These are phyloP conservation scores for Halcyon malimbica DNA, from an alignment of 2,113 vertebrate genomes.

Conservation along the genomic window DNA sequence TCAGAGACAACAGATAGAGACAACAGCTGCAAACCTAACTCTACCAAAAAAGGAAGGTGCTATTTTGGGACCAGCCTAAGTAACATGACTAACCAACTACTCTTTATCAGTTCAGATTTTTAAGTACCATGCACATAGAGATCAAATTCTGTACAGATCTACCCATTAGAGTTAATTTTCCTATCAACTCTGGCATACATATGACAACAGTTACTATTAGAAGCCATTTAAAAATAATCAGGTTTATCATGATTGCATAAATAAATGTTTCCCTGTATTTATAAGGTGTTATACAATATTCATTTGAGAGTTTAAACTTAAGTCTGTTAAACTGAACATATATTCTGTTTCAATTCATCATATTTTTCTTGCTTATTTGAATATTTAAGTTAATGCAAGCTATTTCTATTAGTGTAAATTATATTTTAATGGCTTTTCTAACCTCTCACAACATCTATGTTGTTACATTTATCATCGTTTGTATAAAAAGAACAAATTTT, in stretches of 20 bases:
- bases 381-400: not conserved
- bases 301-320: not conserved
- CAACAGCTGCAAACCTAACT: slow-evolving; percentile 75
- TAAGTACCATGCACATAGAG: not conserved
- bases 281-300: not conserved
- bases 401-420: not conserved
- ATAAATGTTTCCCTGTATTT: not conserved
- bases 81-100: slow-evolving; percentile 75
- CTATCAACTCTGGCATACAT: not conserved
- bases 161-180: not conserved
- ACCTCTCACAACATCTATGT: not conserved
- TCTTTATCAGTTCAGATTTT: slow-evolving; percentile 71
- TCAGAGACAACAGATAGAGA: slow-evolving; percentile 73
- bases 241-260: not conserved
- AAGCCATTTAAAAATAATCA: not conserved
- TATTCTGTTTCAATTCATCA: not conserved
- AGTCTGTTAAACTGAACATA: not conserved
- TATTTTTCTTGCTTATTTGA: not conserved
- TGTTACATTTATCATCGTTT: not conserved
- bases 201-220: slow-evolving; percentile 1
- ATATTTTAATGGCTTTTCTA: slow-evolving; percentile 28
- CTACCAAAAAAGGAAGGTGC: slow-evolving; percentile 75
- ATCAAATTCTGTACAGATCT: slow-evolving; percentile 1
- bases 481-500: not conserved
- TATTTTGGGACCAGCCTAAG: slow-evolving; percentile 77